phyloP scores from a whole-genome alignment of 2,888 invertebrate species.

The Drosophila borealis region DNA sequence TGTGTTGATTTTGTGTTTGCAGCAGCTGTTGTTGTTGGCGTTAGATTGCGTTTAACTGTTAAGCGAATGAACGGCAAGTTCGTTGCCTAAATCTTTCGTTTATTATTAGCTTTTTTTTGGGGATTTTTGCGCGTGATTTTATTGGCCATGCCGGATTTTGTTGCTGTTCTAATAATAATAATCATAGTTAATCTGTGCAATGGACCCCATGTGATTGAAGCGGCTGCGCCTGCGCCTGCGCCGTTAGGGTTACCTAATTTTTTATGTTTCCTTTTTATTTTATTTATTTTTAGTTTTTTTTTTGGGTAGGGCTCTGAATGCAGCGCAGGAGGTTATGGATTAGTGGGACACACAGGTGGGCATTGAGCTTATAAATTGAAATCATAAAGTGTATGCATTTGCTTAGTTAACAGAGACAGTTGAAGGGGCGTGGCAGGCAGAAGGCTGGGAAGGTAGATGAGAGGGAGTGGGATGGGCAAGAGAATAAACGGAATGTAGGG shows the following conservation, averaged over 20 bases:
- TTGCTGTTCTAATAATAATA: conserved; percentile 56
- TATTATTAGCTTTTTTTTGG: conserved; percentile 12
- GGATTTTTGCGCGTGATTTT: conserved; percentile 43
- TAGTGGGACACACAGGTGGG: conserved; percentile 59
- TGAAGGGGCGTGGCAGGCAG: not conserved
- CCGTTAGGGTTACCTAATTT: conserved; percentile 57
- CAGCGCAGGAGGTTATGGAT: conserved; percentile 46
- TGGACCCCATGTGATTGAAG: conserved; percentile 41
- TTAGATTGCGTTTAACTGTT: conserved; percentile 72
- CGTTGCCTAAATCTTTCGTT: conserved; percentile 51
- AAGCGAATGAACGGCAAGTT: conserved; percentile 50
- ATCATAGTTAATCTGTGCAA: conserved; percentile 62
- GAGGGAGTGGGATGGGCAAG: too few species aligned
- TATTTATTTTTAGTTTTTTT: conserved; percentile 10
- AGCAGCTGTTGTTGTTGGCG: conserved; percentile 38
- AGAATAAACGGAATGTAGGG: not conserved
- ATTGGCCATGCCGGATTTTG: conserved; percentile 32
- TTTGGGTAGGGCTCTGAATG: conserved; percentile 64
- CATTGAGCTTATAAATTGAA: conserved; percentile 52
- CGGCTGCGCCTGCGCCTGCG: conserved; percentile 49
- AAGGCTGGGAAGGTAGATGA: conserved; percentile 8
- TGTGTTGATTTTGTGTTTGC: conserved; percentile 51
- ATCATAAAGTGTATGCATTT: conserved; percentile 42
- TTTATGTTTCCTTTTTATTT: conserved; percentile 23
- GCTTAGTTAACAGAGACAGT: conserved; percentile 40